phyloP scores from a whole-genome alignment of 2,113 vertebrate genomes.

The Polypterus bichir region DNA sequence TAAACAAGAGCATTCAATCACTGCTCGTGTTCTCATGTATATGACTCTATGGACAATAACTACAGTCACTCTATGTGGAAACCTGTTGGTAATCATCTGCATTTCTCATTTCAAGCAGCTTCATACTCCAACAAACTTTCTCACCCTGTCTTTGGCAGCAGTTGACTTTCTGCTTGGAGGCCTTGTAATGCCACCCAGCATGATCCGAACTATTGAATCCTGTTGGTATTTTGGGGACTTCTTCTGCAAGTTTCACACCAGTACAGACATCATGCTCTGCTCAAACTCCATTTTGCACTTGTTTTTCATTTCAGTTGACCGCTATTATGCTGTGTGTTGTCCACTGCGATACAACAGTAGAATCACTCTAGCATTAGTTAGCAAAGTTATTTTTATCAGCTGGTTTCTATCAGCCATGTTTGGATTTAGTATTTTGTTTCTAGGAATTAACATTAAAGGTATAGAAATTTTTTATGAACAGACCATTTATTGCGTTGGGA shows the following conservation, averaged over 20 bases:
- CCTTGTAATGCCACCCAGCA: slow-evolving; percentile 2
- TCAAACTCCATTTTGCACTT: slow-evolving; percentile 5
- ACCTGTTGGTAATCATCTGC: slow-evolving; percentile 1
- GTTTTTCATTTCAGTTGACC: slow-evolving; percentile 1
- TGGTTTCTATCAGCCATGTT: neutral
- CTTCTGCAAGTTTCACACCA: slow-evolving; percentile 7
- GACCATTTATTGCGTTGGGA: neutral
- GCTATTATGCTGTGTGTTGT: neutral
- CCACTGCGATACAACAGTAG: neutral
- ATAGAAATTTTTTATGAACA: neutral
- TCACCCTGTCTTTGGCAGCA: neutral
- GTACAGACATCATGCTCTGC: slow-evolving; percentile 6
- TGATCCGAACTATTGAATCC: neutral
- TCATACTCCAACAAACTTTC: slow-evolving; percentile 4
- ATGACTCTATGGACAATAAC: no score
- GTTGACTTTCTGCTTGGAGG: neutral
- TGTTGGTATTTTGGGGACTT: slow-evolving; percentile 5
- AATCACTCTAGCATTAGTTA: neutral
- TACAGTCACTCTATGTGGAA: neutral
- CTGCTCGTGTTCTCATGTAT: no score
- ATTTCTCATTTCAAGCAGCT: slow-evolving; percentile 7
- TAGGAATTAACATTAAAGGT: neutral
- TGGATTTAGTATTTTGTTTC: slow-evolving; percentile 1
- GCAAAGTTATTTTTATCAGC: neutral
- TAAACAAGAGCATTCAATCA: no score